Conservation (phyloP, 2,888 invertebrate species). For the Malthinus seriepunctatus region DNA sequence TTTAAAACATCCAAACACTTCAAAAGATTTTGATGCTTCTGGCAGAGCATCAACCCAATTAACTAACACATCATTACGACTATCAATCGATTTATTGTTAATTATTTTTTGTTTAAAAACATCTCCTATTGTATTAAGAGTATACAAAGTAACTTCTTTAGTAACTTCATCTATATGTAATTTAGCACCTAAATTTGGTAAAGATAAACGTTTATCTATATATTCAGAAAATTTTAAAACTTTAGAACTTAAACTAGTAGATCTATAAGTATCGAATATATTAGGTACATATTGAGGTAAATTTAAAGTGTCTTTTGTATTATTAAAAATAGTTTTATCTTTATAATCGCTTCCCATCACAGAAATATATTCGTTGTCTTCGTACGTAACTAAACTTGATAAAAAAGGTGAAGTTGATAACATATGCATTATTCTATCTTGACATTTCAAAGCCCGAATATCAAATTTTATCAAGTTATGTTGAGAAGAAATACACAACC, state of each 20-base stretch:
- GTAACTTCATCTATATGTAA: conserved; percentile 4
- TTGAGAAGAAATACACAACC: conserved; percentile 8
- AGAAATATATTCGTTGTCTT: conserved; percentile 1
- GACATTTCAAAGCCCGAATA: conserved; percentile 1
- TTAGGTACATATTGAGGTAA: conserved; percentile 12
- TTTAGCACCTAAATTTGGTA: conserved; percentile 17
- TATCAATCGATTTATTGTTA: background rate
- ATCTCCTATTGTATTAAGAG: conserved; percentile 19
- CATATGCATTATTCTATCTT: conserved; percentile 12
- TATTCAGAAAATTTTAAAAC: background rate
- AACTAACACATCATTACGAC: too few relatives aligned
- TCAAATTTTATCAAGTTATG: conserved; percentile 18
- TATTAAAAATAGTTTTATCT: conserved; percentile 10
- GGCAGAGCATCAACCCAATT: background rate
- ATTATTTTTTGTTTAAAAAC: conserved; percentile 16
- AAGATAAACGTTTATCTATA: conserved; percentile 7
- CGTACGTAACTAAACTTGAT: background rate
- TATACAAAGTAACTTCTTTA: conserved; percentile 10
- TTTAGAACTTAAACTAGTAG: conserved; percentile 1
- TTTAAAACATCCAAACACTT: conserved; percentile 13
- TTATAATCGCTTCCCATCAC: conserved; percentile 6
- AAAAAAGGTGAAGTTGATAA: conserved; percentile 16
- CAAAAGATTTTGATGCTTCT: background rate
- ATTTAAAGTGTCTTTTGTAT: background rate
- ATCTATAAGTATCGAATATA: conserved; percentile 8